These are phyloP conservation scores for Decapterus maruadsi DNA, from an alignment of 2,797 vertebrate genomes.

Conservation along the genomic window DNA sequence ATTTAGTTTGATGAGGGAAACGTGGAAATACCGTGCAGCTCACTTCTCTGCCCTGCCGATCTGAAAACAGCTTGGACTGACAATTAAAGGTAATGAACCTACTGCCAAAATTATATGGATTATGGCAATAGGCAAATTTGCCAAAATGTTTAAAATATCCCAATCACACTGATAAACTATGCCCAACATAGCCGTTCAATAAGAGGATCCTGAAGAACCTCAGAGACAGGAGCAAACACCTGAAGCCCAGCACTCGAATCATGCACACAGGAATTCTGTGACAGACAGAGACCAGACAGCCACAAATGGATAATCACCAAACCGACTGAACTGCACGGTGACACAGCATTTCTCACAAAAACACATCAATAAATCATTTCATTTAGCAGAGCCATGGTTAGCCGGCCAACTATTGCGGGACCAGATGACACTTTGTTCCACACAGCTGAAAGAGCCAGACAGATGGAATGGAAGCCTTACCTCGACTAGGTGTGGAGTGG, in stretches of 20 bases:
- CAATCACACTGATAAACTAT: conserved; percentile 14
- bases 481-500: conserved; percentile 96
- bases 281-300: conserved; percentile 30
- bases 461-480: conserved; percentile 84
- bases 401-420: not conserved
- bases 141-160: too few species aligned
- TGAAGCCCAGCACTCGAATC: conserved; percentile 35
- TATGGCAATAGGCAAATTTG: too few species aligned
- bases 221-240: conserved; percentile 13
- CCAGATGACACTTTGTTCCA: conserved; percentile 4
- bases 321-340: conserved; percentile 37
- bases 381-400: conserved; percentile 12
- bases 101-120: too few species aligned
- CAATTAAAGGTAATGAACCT: too few species aligned
- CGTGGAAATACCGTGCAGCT: too few species aligned
- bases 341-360: conserved; percentile 60
- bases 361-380: conserved; percentile 58
- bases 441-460: conserved; percentile 6
- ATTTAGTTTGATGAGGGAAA: too few species aligned
- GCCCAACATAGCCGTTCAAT: conserved; percentile 3
- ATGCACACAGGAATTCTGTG: conserved; percentile 16
- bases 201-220: conserved; percentile 6
- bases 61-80: too few species aligned
- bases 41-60: too few species aligned
- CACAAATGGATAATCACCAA: conserved; percentile 45